phyloP scores from a whole-genome alignment of 2,797 vertebrate genomes.

The Champsocephalus esox region DNA sequence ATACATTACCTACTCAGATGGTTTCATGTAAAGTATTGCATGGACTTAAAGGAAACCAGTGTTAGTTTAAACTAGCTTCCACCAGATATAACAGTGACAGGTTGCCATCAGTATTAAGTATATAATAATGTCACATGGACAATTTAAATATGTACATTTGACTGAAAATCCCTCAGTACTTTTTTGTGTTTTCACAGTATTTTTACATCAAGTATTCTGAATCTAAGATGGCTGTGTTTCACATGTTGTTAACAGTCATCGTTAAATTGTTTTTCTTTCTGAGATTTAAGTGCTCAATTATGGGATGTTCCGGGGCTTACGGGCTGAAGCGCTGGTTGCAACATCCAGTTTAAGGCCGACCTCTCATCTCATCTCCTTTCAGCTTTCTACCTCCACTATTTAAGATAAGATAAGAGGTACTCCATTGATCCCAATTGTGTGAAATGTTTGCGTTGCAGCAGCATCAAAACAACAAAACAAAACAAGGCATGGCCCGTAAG shows the following conservation, averaged over 20 bases:
- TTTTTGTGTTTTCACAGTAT: background rate
- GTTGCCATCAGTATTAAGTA: background rate
- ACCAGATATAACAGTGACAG: background rate
- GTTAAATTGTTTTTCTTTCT: background rate
- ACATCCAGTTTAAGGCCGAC: background rate
- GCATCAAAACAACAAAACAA: too few relatives aligned
- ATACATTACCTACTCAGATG: background rate
- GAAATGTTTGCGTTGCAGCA: too few relatives aligned
- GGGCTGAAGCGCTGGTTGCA: background rate
- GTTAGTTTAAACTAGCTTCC: background rate
- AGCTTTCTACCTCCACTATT: background rate
- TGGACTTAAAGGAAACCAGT: background rate
- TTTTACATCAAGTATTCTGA: background rate
- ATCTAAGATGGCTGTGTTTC: background rate
- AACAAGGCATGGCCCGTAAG: too few relatives aligned
- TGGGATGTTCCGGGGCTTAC: background rate
- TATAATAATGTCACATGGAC: too few relatives aligned
- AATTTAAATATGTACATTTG: background rate
- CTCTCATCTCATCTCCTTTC: constrained; percentile 8
- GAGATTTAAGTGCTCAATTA: background rate
- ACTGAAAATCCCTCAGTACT: background rate
- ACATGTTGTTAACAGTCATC: background rate
- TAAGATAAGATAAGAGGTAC: background rate
- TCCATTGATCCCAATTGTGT: too few relatives aligned
- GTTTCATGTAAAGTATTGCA: background rate